Percentiles rank a stretch among this genome's conserved stretches.
Conservation (phyloP, 2,888 invertebrate species). For the Trichogramma dendrolimi region DNA sequence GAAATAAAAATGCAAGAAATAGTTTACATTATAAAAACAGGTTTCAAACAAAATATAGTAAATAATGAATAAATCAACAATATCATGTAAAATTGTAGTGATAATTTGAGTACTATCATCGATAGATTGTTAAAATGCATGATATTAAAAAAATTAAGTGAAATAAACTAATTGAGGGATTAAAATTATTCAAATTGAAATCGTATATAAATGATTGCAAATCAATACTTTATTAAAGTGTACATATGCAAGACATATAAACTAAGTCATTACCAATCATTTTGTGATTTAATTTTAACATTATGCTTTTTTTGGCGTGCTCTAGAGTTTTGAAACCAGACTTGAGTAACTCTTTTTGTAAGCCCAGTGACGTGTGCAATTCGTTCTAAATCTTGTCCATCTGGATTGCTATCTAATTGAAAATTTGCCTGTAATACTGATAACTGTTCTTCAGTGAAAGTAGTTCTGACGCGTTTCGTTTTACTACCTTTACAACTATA, state of each 20-base stretch:
- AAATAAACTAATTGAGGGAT: too few relatives aligned
- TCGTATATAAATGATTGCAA: neutral
- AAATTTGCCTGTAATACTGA: constrained; percentile 96
- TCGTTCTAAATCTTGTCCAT: constrained; percentile 95
- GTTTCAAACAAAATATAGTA: too few relatives aligned
- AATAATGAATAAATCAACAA: too few relatives aligned
- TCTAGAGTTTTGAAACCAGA: constrained; percentile 95
- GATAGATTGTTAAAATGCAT: too few relatives aligned
- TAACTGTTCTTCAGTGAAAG: constrained; percentile 97
- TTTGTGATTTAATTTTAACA: constrained; percentile 71
- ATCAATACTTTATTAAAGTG: too few relatives aligned
- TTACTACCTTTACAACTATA: constrained; percentile 84
- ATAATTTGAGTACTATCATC: too few relatives aligned
- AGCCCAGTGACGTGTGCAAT: constrained; percentile 96
- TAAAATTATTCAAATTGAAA: too few relatives aligned
- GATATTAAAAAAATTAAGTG: too few relatives aligned
- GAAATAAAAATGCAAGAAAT: too few relatives aligned
- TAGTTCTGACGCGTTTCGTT: constrained; percentile 94
- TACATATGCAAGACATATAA: neutral
- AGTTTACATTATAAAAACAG: too few relatives aligned
- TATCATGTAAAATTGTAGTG: too few relatives aligned
- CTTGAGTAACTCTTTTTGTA: constrained; percentile 91
- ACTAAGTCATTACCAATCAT: constrained; percentile 32
- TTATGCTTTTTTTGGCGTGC: constrained; percentile 94
- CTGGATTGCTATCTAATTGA: constrained; percentile 96